Evolutionary conservation across 1,140 invertebrate genomes (phyloP).

Genomic region (Trichonephila clavipes): DNA sequence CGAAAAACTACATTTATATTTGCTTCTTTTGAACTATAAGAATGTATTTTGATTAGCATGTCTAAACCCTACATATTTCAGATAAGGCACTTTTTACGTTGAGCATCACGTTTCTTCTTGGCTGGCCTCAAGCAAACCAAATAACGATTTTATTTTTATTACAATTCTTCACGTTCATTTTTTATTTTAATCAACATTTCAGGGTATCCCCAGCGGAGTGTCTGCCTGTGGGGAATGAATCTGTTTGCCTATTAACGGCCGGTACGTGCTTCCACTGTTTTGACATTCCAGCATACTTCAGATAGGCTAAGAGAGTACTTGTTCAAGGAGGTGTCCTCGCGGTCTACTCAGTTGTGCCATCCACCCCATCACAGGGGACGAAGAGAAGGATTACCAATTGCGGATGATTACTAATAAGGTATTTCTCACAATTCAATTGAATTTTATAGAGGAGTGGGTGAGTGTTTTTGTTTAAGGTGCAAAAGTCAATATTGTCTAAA

Average conservation of each 20-base stretch:
- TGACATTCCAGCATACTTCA: constrained; percentile 79
- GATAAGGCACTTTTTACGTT: too few relatives aligned
- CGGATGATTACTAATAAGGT: neutral
- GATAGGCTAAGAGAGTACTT: constrained; percentile 79
- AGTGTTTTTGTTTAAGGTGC: too few relatives aligned
- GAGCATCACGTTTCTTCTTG: too few relatives aligned
- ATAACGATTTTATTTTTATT: too few relatives aligned
- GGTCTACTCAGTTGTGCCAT: constrained; percentile 25
- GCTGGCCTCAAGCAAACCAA: too few relatives aligned
- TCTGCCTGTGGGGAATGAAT: constrained; percentile 78
- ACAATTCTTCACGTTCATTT: too few relatives aligned
- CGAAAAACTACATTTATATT: too few relatives aligned
- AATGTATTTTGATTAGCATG: too few relatives aligned
- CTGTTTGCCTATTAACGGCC: constrained; percentile 79
- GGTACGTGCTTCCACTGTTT: constrained; percentile 80
- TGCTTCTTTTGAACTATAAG: too few relatives aligned
- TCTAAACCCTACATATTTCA: too few relatives aligned
- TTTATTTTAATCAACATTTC: constrained; percentile 48
- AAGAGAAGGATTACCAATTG: neutral
- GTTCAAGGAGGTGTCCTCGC: constrained; percentile 79
- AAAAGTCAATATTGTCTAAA: too few relatives aligned
- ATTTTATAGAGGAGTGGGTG: neutral
- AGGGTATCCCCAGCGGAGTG: constrained; percentile 80
- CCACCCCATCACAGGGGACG: neutral
- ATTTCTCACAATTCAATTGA: neutral